Evolutionary conservation across 1,140 invertebrate species (phyloP).

Genomic region (Schlechtendalia chinensis): DNA sequence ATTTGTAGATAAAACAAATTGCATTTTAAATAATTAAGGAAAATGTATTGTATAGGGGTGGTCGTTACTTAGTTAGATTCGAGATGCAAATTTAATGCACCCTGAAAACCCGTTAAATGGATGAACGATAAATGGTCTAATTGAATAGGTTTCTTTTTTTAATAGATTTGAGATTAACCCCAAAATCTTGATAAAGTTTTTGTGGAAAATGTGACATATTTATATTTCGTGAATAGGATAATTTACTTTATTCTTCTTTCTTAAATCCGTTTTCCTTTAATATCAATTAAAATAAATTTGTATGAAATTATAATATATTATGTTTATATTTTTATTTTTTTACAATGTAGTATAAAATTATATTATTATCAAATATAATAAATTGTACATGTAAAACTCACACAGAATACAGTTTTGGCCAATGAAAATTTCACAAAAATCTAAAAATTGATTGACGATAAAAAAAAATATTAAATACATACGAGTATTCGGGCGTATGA

Average conservation of each 20-base stretch:
- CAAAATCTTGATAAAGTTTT: slow-evolving; percentile 13
- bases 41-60: neutral
- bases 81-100: slow-evolving; percentile 23
- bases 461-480: no score
- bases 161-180: neutral
- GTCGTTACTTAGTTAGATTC: neutral
- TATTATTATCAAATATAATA: no score
- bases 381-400: no score
- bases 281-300: no score
- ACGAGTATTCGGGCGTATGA: no score
- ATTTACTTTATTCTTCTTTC: neutral
- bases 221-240: neutral
- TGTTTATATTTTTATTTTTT: no score
- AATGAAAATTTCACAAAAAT: no score
- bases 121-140: neutral
- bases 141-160: slow-evolving; percentile 5
- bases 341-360: no score
- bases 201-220: neutral
- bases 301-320: no score
- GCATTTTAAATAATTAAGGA: neutral
- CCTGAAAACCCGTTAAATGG: neutral
- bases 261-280: no score
- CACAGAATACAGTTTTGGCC: no score
- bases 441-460: no score
- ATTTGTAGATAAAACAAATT: slow-evolving; percentile 9